A percentile compares a stretch with the other conserved stretches of the same genome.
Evolutionary conservation across 2,888 invertebrate species (phyloP).

Genomic region (Philonicus albiceps): DNA sequence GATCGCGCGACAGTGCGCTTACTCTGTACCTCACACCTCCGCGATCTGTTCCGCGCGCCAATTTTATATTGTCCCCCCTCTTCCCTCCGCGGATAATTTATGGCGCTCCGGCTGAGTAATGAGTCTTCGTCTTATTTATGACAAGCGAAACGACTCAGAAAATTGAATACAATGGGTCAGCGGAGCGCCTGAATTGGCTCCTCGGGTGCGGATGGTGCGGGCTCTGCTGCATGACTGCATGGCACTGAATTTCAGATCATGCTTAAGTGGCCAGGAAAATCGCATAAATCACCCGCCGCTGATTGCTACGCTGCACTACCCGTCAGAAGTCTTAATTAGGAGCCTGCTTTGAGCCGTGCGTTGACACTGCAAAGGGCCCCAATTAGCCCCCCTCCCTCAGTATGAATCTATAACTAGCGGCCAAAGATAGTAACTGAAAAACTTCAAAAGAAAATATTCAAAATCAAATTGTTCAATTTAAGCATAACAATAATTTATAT

Average conservation of each 20-base stretch:
- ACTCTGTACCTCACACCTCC: conserved; percentile 30
- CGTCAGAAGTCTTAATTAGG: conserved; percentile 19
- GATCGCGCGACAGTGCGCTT: conserved; percentile 36
- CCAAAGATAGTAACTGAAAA: not conserved
- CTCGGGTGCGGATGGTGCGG: not conserved
- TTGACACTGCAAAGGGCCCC: not conserved
- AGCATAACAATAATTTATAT: too few species aligned
- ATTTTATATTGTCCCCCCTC: conserved; percentile 7
- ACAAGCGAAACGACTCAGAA: conserved; percentile 46
- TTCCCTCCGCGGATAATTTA: conserved; percentile 48
- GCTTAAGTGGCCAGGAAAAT: not conserved
- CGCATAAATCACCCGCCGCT: conserved; percentile 15
- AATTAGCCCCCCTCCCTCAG: not conserved
- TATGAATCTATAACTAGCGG: not conserved
- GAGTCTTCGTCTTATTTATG: conserved; percentile 49
- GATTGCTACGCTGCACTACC: not conserved
- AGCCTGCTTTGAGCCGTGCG: not conserved
- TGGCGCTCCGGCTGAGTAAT: conserved; percentile 48
- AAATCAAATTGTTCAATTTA: too few species aligned
- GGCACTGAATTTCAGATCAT: conserved; percentile 10
- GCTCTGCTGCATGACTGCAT: not conserved
- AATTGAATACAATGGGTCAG: conserved; percentile 42
- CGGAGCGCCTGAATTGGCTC: conserved; percentile 34
- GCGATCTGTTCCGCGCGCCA: conserved; percentile 5
- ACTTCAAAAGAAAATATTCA: too few species aligned